These are phyloP conservation scores for Hypothenemus hampei DNA, from an alignment of 1,140 invertebrate species.

Conservation along the genomic window DNA sequence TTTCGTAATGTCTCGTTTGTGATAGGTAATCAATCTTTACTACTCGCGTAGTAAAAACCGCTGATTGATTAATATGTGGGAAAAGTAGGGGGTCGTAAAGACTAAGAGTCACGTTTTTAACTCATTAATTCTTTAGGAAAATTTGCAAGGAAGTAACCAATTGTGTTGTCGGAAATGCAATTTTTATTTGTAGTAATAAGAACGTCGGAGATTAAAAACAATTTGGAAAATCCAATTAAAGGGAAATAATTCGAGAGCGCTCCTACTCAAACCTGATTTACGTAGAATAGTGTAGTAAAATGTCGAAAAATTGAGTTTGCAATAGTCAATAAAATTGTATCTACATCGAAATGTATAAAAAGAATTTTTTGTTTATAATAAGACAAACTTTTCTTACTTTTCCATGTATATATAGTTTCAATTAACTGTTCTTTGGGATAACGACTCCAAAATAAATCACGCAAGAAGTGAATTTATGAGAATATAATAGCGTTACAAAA, in stretches of 20 bases:
- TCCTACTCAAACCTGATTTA: too few relatives aligned
- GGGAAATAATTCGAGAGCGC: constrained; percentile 7
- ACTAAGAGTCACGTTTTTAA: constrained; percentile 6
- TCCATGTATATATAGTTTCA: too few relatives aligned
- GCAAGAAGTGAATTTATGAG: constrained; percentile 3
- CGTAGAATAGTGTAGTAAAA: too few relatives aligned
- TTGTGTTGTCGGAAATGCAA: constrained; percentile 8
- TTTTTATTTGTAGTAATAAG: neutral
- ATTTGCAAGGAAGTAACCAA: constrained; percentile 4
- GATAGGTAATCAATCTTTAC: constrained; percentile 4
- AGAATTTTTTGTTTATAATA: too few relatives aligned
- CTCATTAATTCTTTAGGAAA: constrained; percentile 1
- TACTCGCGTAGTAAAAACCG: neutral
- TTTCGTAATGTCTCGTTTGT: too few relatives aligned
- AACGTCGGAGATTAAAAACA: constrained; percentile 2
- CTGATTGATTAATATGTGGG: constrained; percentile 1
- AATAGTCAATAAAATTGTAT: too few relatives aligned
- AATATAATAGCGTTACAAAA: constrained; percentile 3
- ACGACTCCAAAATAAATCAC: constrained; percentile 3
- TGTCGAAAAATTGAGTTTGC: too few relatives aligned
- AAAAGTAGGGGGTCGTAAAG: neutral
- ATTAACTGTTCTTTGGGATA: too few relatives aligned
- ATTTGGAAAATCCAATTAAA: constrained; percentile 10
- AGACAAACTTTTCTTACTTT: too few relatives aligned
- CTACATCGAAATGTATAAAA: too few relatives aligned